phyloP scores from a whole-genome alignment of 64 coral and sea anemone species.

The Montipora foliosa region DNA sequence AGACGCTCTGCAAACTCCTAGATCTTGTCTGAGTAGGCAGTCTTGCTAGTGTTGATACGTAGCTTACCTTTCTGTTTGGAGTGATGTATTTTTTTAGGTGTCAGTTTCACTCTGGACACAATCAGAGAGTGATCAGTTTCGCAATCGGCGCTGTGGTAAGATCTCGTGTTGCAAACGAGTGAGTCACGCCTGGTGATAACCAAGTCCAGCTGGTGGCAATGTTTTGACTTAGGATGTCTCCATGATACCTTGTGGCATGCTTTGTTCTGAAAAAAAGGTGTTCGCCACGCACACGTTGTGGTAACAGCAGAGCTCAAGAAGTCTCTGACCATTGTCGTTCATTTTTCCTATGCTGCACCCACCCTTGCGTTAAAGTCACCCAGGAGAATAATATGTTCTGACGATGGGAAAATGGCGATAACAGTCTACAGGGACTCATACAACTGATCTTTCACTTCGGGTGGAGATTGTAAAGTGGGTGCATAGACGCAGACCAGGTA shows the following conservation, averaged over 20 bases:
- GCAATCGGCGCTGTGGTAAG: slow-evolving; percentile 43
- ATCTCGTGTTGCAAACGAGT: slow-evolving; percentile 24
- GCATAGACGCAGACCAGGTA: not conserved
- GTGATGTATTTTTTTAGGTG: slow-evolving; percentile 22
- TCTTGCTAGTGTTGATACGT: slow-evolving; percentile 41
- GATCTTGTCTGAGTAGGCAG: not conserved
- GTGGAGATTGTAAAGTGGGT: not conserved
- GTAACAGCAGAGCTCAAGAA: slow-evolving; percentile 40
- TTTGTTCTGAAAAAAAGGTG: slow-evolving; percentile 13
- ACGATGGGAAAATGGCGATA: not conserved
- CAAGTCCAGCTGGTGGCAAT: slow-evolving; percentile 44
- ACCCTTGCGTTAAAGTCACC: slow-evolving; percentile 20
- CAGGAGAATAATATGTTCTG: not conserved
- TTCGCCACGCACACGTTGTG: slow-evolving; percentile 42
- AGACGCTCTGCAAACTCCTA: not conserved
- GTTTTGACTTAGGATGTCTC: slow-evolving; percentile 12
- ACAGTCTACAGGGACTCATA: not conserved
- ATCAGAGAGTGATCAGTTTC: slow-evolving; percentile 48
- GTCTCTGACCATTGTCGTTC: slow-evolving; percentile 19
- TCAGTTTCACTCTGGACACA: not conserved
- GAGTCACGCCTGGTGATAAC: slow-evolving; percentile 11
- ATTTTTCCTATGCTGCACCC: not conserved
- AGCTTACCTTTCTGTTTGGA: slow-evolving; percentile 8
- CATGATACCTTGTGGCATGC: slow-evolving; percentile 26
- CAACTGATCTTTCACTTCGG: slow-evolving; percentile 27